Conservation (phyloP, 2,888 invertebrate genomes). For the Drosophila emarginata region DNA sequence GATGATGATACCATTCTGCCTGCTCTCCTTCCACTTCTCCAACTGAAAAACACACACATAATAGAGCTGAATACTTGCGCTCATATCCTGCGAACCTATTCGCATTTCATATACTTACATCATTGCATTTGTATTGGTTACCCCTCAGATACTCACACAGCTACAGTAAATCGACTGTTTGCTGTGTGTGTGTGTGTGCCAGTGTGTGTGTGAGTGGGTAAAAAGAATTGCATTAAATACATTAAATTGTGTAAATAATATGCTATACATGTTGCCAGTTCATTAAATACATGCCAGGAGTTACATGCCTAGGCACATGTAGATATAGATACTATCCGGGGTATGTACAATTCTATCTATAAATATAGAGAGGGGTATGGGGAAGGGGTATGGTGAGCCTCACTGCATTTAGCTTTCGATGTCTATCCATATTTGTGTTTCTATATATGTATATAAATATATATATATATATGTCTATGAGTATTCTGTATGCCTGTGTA, state of each 20-base stretch:
- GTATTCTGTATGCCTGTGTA: slow-evolving; percentile 7
- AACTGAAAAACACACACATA: slow-evolving; percentile 44
- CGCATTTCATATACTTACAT: slow-evolving; percentile 81
- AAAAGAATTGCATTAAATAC: slow-evolving; percentile 77
- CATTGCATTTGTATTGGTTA: slow-evolving; percentile 74
- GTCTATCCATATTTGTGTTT: slow-evolving; percentile 8
- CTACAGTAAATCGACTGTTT: slow-evolving; percentile 7
- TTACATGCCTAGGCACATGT: slow-evolving; percentile 63
- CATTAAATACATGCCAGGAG: slow-evolving; percentile 76
- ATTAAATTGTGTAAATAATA: slow-evolving; percentile 79
- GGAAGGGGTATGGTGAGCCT: background rate
- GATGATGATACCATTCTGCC: slow-evolving; percentile 28
- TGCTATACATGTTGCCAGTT: slow-evolving; percentile 78
- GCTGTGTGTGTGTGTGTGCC: slow-evolving; percentile 11
- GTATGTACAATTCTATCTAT: slow-evolving; percentile 16
- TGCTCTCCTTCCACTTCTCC: background rate
- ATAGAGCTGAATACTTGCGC: slow-evolving; percentile 65
- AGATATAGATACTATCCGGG: slow-evolving; percentile 34
- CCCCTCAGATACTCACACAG: slow-evolving; percentile 36
- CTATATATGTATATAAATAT: background rate
- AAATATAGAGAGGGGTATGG: background rate
- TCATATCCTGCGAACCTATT: slow-evolving; percentile 80
- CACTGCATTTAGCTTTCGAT: slow-evolving; percentile 15
- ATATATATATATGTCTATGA: background rate
- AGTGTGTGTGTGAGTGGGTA: slow-evolving; percentile 21